phyloP scores from a whole-genome alignment of 2,113 vertebrate species.

The Podilymbus podiceps region DNA sequence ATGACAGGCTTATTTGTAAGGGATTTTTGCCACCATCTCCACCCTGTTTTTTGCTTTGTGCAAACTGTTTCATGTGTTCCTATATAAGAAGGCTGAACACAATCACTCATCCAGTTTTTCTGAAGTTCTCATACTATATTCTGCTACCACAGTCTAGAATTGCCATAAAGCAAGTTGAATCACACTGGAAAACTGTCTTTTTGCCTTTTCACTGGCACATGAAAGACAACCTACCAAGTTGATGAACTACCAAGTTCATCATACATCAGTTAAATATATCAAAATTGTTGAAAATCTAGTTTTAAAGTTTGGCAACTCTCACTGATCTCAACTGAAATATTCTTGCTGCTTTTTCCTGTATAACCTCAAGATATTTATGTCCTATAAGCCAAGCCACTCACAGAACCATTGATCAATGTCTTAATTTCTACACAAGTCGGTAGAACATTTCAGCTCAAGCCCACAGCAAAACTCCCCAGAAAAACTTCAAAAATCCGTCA shows the following conservation, averaged over 20 bases:
- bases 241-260: background rate
- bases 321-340: background rate
- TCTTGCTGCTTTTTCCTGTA: background rate
- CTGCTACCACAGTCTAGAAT: constrained; percentile 27
- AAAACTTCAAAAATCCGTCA: constrained; percentile 28
- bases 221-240: constrained; percentile 35
- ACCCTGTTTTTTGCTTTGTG: background rate
- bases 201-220: constrained; percentile 48
- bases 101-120: constrained; percentile 1
- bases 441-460: constrained; percentile 46
- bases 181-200: constrained; percentile 51
- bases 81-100: constrained; percentile 17
- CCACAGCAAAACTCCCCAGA: constrained; percentile 9
- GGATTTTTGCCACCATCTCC: background rate
- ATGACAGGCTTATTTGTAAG: background rate
- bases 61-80: background rate
- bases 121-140: background rate
- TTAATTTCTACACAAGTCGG: background rate
- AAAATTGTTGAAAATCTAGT: constrained; percentile 28
- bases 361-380: constrained; percentile 26
- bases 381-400: constrained; percentile 19
- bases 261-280: constrained; percentile 11
- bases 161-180: constrained; percentile 50
- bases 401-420: background rate
- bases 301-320: background rate